Evolutionary conservation across 2,888 invertebrate species (phyloP).

Genomic region (Synanthedon formicaeformis): DNA sequence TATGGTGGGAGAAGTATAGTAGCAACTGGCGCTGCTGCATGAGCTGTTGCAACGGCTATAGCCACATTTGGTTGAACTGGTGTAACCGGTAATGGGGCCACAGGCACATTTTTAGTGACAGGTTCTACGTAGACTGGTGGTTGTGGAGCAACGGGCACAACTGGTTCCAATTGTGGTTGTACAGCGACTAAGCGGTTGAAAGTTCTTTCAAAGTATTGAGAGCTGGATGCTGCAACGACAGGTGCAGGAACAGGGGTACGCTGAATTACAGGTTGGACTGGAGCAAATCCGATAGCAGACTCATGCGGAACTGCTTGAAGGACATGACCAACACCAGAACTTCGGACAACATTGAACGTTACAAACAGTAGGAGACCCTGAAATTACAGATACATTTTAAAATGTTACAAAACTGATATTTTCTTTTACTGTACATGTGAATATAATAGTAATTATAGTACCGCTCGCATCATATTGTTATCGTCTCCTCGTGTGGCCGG

Average conservation of each 20-base stretch:
- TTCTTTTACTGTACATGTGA: background rate
- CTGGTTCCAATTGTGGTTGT: constrained; percentile 24
- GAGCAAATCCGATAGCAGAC: constrained; percentile 12
- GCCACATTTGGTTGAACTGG: constrained; percentile 47
- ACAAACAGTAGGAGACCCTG: constrained; percentile 36
- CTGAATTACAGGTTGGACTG: constrained; percentile 1
- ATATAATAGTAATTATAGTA: constrained; percentile 14
- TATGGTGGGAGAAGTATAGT: constrained; percentile 57
- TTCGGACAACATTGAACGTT: constrained; percentile 28
- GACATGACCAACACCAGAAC: constrained; percentile 27
- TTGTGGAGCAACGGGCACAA: constrained; percentile 15
- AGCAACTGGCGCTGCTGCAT: constrained; percentile 55
- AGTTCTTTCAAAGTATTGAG: constrained; percentile 75
- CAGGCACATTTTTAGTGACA: constrained; percentile 8
- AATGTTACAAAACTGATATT: background rate
- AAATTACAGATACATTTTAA: constrained; percentile 7
- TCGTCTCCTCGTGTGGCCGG: constrained; percentile 35
- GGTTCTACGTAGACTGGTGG: constrained; percentile 18
- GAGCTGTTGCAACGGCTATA: constrained; percentile 54
- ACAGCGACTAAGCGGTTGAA: constrained; percentile 66
- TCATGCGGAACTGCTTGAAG: background rate
- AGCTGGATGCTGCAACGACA: constrained; percentile 75
- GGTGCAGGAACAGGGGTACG: constrained; percentile 42
- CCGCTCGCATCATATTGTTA: constrained; percentile 42
- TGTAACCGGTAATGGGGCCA: constrained; percentile 16